Percentiles rank a stretch among this genome's conserved stretches.
These are phyloP conservation scores for Esox masquinongy DNA, from an alignment of 2,797 vertebrate species.

Conservation along the genomic window DNA sequence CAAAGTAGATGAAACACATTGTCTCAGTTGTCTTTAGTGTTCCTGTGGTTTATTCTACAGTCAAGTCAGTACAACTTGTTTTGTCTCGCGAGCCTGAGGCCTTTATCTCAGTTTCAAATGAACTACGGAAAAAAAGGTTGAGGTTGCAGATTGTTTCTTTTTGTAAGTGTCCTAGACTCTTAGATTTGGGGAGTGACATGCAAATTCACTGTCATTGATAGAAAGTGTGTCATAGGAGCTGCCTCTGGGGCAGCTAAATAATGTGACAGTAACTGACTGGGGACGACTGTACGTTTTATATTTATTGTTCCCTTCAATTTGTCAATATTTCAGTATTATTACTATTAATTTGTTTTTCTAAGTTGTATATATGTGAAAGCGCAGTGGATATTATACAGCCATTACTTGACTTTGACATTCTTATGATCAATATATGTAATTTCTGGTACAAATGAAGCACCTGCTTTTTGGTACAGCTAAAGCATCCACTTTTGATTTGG, in stretches of 20 bases:
- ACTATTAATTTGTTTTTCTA: not conserved
- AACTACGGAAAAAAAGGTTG: not conserved
- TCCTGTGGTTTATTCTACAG: constrained; percentile 6
- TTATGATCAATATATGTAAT: not conserved
- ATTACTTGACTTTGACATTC: not conserved
- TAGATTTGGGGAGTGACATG: not conserved
- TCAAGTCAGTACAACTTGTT: not conserved
- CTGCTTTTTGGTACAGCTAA: not conserved
- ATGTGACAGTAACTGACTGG: not conserved
- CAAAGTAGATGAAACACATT: constrained; percentile 18
- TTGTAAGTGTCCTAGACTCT: not conserved
- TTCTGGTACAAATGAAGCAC: too few species aligned
- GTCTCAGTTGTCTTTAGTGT: constrained; percentile 16
- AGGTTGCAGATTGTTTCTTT: not conserved
- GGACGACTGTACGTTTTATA: not conserved
- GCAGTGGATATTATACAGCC: not conserved
- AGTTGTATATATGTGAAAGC: not conserved
- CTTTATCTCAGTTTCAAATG: not conserved
- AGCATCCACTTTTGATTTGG: not conserved
- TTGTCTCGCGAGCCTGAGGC: not conserved
- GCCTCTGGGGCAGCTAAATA: too few species aligned
- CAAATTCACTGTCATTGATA: not conserved
- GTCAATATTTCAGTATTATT: not conserved
- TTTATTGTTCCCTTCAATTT: not conserved
- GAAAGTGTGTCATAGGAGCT: not conserved